These are phyloP conservation scores for Psix sp. DNA, from an alignment of 1,140 invertebrate genomes.

Conservation along the genomic window DNA sequence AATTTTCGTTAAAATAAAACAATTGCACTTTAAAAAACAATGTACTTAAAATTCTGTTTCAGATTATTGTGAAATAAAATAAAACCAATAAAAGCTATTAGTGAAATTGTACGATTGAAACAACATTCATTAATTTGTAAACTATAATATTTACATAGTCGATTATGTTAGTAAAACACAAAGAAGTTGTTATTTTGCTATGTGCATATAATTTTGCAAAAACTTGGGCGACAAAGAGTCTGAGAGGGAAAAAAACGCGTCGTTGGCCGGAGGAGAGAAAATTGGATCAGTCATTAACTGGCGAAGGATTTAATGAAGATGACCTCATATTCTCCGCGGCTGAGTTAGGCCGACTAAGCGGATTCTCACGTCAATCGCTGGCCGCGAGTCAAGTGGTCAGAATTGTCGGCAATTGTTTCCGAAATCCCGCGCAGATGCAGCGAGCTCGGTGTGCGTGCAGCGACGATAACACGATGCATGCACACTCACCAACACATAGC, in stretches of 20 bases:
- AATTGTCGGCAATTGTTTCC: constrained; percentile 79
- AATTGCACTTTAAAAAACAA: no score
- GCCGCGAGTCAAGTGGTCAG: constrained; percentile 76
- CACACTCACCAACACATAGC: constrained; percentile 32
- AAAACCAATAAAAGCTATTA: no score
- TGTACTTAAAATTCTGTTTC: no score
- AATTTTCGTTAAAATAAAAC: no score
- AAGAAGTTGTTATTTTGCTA: no score
- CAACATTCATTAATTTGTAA: no score
- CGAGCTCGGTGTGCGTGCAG: constrained; percentile 50
- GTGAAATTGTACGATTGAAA: no score
- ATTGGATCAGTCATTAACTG: constrained; percentile 77
- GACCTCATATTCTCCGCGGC: constrained; percentile 75
- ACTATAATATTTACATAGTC: no score
- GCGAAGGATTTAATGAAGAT: constrained; percentile 78
- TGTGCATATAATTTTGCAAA: no score
- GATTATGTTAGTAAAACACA: neutral
- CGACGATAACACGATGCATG: constrained; percentile 34
- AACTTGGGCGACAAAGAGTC: no score
- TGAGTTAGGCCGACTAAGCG: constrained; percentile 69
- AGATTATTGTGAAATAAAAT: no score
- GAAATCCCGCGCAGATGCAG: constrained; percentile 77
- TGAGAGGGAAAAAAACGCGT: no score
- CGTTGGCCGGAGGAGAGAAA: constrained; percentile 66
- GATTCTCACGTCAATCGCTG: constrained; percentile 78